Evolutionary conservation across 2,888 invertebrate genomes (phyloP), one percentile per base, ranked within the genome.

Genomic region (Apamea sordens): DNA sequence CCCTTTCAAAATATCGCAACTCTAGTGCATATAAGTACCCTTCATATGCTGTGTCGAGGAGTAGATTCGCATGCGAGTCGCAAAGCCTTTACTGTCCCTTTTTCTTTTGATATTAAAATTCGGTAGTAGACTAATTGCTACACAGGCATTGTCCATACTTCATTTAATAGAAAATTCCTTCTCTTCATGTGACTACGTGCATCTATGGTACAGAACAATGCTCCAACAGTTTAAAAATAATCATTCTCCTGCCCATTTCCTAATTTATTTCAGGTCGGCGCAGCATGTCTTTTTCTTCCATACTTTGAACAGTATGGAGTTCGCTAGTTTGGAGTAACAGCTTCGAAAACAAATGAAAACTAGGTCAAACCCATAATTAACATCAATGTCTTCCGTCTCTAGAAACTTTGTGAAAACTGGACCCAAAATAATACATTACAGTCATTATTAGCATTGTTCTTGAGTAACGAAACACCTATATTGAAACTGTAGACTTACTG

Each of bases 391-490:
- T 81, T 53, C 24, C 18, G 53, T 53, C 24, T 47, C 47, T 18
- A 21, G 15, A 74, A 84, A 65, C n/a, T 79, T 64, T 18, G 56
- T 72, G 69, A n/a, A 72, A 73, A 73, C 73, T 56, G 15, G 2
- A 24, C 41, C 28, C 41, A 56, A 73, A 77, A 79, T 59, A 74
- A 80, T 72, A 73, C 64, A 83, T 77, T 44, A 75, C 65, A 63
- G 65, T 65, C 72, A 73, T 85, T 75, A 75, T 85, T 73, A 74
- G 65, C 69, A 32, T 82, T 73, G 75, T 73, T 77, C 63, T 56
- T 36, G 13, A 69, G 61, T 15, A 64, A 50, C n/a, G 32, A 41
- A 47, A 82, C 50, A 56, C 36, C 71, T 32, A n/a, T 71, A 67
- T 64, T 69, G 65, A 64, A 71, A 82, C 63, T 65, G 56, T 65